These are phyloP conservation scores for Parnassius orleans DNA, from an alignment of 2,888 invertebrate species.

Conservation along the genomic window DNA sequence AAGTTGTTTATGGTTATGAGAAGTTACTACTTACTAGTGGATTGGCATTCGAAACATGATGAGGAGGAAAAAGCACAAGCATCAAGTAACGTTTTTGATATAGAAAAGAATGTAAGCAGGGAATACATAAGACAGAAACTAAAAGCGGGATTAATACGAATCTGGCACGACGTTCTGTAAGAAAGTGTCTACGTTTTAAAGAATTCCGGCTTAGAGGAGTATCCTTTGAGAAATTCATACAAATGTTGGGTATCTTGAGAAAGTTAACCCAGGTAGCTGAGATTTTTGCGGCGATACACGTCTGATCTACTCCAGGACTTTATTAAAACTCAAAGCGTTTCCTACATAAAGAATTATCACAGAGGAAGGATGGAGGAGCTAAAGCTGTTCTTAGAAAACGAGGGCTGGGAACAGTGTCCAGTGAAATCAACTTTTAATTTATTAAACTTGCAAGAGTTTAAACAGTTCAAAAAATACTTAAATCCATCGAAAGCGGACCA, in stretches of 20 bases:
- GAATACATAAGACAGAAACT: constrained; percentile 93
- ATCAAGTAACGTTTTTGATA: constrained; percentile 68
- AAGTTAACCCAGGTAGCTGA: constrained; percentile 94
- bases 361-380: constrained; percentile 93
- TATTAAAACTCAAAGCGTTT: constrained; percentile 91
- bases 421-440: constrained; percentile 92
- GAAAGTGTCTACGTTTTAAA: constrained; percentile 91
- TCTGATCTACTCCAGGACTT: constrained; percentile 93
- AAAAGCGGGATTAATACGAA: constrained; percentile 90
- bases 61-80: constrained; percentile 48
- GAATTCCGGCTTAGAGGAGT: constrained; percentile 89
- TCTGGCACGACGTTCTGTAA: constrained; percentile 98
- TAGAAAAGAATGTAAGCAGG: constrained; percentile 85
- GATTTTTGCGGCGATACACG: constrained; percentile 92
- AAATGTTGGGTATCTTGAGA: constrained; percentile 92
- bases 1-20: constrained; percentile 90
- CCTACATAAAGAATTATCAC: constrained; percentile 95
- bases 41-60: constrained; percentile 86
- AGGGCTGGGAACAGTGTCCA: constrained; percentile 96
- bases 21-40: constrained; percentile 88
- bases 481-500: constrained; percentile 60
- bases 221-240: constrained; percentile 96
- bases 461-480: constrained; percentile 79
- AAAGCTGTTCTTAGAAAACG: constrained; percentile 95
- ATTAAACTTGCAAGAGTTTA: constrained; percentile 90